phyloP scores from a whole-genome alignment of 1,140 invertebrate genomes.

The Vanessa atalanta region DNA sequence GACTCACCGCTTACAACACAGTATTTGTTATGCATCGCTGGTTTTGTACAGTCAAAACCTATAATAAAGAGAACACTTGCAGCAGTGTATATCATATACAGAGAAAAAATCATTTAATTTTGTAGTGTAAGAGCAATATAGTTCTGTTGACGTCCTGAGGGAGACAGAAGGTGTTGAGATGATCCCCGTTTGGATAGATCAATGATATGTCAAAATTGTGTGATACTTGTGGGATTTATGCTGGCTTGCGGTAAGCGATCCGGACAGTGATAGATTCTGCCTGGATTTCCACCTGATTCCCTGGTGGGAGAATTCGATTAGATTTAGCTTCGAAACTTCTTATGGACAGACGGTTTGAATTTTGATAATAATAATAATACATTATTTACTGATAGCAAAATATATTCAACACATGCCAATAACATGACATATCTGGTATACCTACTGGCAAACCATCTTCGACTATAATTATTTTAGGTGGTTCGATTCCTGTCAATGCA shows the following conservation, averaged over 20 bases:
- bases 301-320: constrained; percentile 34
- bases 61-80: neutral
- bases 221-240: constrained; percentile 67
- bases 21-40: constrained; percentile 12
- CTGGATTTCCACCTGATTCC: constrained; percentile 41
- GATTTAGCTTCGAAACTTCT: constrained; percentile 24
- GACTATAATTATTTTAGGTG: too few relatives aligned
- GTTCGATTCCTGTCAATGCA: too few relatives aligned
- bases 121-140: constrained; percentile 6
- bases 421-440: too few relatives aligned
- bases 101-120: neutral
- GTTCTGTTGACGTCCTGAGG: constrained; percentile 43
- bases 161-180: constrained; percentile 66
- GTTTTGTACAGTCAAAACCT: neutral
- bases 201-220: constrained; percentile 75
- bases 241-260: constrained; percentile 39
- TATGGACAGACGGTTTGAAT: constrained; percentile 5
- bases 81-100: constrained; percentile 21
- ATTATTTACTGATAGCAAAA: too few relatives aligned
- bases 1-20: neutral
- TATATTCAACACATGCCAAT: too few relatives aligned
- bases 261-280: constrained; percentile 52
- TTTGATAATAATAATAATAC: neutral
- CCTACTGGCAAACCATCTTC: too few relatives aligned
- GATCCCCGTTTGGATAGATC: constrained; percentile 68